Base-by-base conservation (phyloP, 1,140 invertebrate species). In the Drosophila kurseongensis region DNA sequence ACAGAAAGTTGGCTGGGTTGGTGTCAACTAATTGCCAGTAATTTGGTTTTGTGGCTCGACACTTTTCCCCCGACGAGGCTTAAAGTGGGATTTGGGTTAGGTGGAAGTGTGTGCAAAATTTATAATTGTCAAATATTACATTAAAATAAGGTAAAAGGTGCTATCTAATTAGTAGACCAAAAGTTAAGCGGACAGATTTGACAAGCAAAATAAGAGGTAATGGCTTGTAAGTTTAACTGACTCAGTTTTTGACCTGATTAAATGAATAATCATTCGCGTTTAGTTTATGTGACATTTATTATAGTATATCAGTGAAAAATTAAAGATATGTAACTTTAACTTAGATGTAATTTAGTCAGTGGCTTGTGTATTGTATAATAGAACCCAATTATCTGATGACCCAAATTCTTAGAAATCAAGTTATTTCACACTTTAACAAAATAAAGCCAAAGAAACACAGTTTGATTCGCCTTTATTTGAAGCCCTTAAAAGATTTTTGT, bases 1-100 rank as follows among this genome's bases (percentile, higher is more conserved):
- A 71, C 66, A 47, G 65, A 68, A 71, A 69, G 63, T 71, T 69
- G 50, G 68, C 18, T 58, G 65, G 68, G 44, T 71, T 41, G 52
- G 65, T 72, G 68, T 72, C 68, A 71, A 72, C 68, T 72, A 72
- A 72, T 72, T 72, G 68, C 68, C 68, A 58, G 68, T 71, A 72
- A 72, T 72, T 71, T 72, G 68, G 68, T 71, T 72, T 71, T 72
- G 68, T 72, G 68, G 68, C 32, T 16, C 42, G 6, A 35, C 66
- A 68, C 62, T 45, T 18, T 38, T 16, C 4, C 18, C 36, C 27
- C 4, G 4, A 12, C 2, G n/a, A 8, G 10, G 65, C 65, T 57
- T 69, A 29, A 40, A 14, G 27, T 27, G 13, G 52, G 36, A 58
- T 58, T 72, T 50, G 45, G 48, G 42, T 72, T 50, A 40, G 48